Evolutionary conservation across 1,140 invertebrate species (phyloP), one percentile per base, ranked within the genome.

Genomic region (Drosophila funebris): DNA sequence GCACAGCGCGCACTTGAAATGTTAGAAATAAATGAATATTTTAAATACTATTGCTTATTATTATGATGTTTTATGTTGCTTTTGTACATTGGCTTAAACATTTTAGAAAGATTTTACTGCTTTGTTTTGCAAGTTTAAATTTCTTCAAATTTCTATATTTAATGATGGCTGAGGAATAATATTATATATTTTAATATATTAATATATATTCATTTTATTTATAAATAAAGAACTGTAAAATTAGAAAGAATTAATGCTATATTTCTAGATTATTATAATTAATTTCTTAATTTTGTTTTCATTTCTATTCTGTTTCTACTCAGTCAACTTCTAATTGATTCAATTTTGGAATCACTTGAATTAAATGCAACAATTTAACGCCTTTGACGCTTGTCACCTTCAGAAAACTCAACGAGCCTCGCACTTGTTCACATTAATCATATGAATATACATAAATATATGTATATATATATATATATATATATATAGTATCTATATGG

Each of bases 301-400:
- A 27, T 48, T 48, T 13, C 44, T 48, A n/a, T 48, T 48, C 24
- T 48, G n/a, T n/a, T 29, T 27, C 44, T 24, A 48, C 24, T 29
- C 16, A 29, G n/a, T 3, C n/a, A 24, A 29, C 0, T 48, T 27
- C n/a, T 14, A 27, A 46, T 13, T 1, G 36, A 16, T 33, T 37
- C 14, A 6, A 54, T 37, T 36, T 39, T 24, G 18, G 31, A 37
- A 54, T 61, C 62, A 72, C 43, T 77, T 44, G 46, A 73, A 73
- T 60, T 66, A 69, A 77, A 61, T 81, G 60, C 43, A 70, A 77
- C 73, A 81, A 82, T 82, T 82, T 82, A 81, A 81, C 78, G 78
- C 78, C 61, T 81, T 36, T 69, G 78, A 69, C 37, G 73, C 53
- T 54, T 81, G 73, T 81, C 69, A 81, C 78, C 78, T 82, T 82